Base-by-base conservation (phyloP, 1,140 invertebrate species). In the Gonatopus flavifemur region DNA sequence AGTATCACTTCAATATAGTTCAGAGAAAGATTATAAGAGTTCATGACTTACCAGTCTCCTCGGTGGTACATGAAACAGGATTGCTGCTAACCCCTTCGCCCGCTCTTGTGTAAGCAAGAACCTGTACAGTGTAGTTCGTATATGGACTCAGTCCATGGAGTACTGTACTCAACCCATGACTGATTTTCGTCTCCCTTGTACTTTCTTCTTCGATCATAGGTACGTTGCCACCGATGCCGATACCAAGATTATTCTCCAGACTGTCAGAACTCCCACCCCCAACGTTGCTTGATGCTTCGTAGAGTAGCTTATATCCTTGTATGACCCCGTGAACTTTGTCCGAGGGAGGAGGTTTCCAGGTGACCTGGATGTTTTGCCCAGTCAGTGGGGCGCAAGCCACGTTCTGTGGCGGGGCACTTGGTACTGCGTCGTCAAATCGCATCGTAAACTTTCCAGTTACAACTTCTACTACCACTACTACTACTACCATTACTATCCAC, bases 111-210 rank as follows among this genome's bases (percentile, higher is more conserved):
- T 83, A 90, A 1, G 89, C 88, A 47, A 90, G 72, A 22, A 91
- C 85, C 76, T 90, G 86, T n/a, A 92, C 81, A 37, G 87, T 90
- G 72, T 92, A 92, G 66, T 88, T 88, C 19, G 86, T 85, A 61
- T 83, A 87, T 16, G 86, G 86, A 52, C 81, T 79, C 19, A 88
- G 68, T 0, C 83, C 81, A 62, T 86, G 84, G 4, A 88, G 72
- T 16, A 80, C 77, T 1, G 78, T 81, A 49, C 71, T 81, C 0
- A 80, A 59, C 5, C 80, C 77, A 6, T 79, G 77, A 2, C 82
- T 82, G n/a, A 82, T 81, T 63, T 84, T 82, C 2, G 81, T 83
- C 64, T 85, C 83, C 3, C 79, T 70, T 56, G 72, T 64, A 54
- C 76, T 61, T 63, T 81, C 68, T 38, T 74, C 64, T 21, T 70